These are phyloP conservation scores for Pandemis cinnamomeana DNA, from an alignment of 2,888 invertebrate genomes.

Conservation along the genomic window DNA sequence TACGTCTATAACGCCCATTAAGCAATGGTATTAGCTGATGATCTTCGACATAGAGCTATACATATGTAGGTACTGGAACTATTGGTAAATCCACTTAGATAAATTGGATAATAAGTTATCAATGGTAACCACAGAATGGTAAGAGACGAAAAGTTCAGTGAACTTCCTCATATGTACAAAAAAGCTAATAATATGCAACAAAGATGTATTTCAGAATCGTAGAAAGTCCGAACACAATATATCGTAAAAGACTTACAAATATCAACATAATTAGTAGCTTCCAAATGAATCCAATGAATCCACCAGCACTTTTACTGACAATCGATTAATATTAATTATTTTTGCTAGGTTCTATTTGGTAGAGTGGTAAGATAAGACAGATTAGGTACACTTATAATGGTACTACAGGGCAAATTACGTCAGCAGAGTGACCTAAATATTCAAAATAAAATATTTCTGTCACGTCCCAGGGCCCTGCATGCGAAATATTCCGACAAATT, in stretches of 20 bases:
- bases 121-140: not conserved
- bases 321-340: not conserved
- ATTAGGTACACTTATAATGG: not conserved
- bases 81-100: conserved; percentile 1
- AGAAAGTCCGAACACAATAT: too few relatives aligned
- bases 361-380: not conserved
- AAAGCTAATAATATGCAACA: not conserved
- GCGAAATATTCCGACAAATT: conserved; percentile 38
- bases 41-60: not conserved
- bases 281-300: not conserved
- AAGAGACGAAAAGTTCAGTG: not conserved
- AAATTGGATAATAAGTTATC: not conserved
- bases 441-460: conserved; percentile 33
- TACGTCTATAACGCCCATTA: conserved; percentile 4
- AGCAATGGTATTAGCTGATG: conserved; percentile 2
- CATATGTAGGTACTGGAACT: not conserved
- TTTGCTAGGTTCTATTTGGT: not conserved
- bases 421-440: conserved; percentile 22
- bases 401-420: conserved; percentile 21
- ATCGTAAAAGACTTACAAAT: too few relatives aligned
- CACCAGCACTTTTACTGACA: not conserved
- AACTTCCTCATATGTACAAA: not conserved
- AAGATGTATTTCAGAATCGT: too few relatives aligned
- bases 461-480: conserved; percentile 31
- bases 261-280: too few relatives aligned